These are phyloP conservation scores for Ormyrus nitidulus DNA, from an alignment of 2,888 invertebrate species.

Conservation along the genomic window DNA sequence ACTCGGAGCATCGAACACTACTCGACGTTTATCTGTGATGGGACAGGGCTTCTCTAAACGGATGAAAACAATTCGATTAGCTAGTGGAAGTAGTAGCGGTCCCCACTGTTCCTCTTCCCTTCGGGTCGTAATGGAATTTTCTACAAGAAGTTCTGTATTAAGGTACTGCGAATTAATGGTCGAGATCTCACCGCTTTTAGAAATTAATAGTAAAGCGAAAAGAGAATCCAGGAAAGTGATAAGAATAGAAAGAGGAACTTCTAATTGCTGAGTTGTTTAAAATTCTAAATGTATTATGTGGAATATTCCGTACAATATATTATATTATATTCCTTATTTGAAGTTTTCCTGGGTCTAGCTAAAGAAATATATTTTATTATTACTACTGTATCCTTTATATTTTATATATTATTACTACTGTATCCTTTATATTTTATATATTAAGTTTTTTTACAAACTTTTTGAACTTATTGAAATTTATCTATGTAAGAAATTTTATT, in stretches of 20 bases:
- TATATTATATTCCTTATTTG: too few relatives aligned
- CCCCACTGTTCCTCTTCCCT: background rate
- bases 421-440: background rate
- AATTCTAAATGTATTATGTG: too few relatives aligned
- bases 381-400: background rate
- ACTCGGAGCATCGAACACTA: conserved; percentile 14
- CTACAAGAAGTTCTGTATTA: conserved; percentile 16
- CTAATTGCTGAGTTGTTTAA: too few relatives aligned
- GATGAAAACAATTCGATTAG: conserved; percentile 72
- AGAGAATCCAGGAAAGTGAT: too few relatives aligned
- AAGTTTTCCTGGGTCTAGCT: too few relatives aligned
- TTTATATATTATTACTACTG: background rate
- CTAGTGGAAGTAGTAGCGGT: conserved; percentile 56
- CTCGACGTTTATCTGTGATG: conserved; percentile 43
- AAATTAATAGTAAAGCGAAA: too few relatives aligned
- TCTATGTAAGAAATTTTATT: background rate
- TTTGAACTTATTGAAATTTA: background rate
- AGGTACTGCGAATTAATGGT: background rate
- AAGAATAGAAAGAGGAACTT: too few relatives aligned
- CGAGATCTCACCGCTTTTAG: too few relatives aligned
- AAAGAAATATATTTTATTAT: background rate
- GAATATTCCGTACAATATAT: too few relatives aligned
- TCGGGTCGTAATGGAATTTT: conserved; percentile 54
- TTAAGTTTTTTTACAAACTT: background rate
- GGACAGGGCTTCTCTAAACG: conserved; percentile 70